Base-by-base conservation (phyloP, 2,888 invertebrate genomes). In the Lissocephala sabroskyi region DNA sequence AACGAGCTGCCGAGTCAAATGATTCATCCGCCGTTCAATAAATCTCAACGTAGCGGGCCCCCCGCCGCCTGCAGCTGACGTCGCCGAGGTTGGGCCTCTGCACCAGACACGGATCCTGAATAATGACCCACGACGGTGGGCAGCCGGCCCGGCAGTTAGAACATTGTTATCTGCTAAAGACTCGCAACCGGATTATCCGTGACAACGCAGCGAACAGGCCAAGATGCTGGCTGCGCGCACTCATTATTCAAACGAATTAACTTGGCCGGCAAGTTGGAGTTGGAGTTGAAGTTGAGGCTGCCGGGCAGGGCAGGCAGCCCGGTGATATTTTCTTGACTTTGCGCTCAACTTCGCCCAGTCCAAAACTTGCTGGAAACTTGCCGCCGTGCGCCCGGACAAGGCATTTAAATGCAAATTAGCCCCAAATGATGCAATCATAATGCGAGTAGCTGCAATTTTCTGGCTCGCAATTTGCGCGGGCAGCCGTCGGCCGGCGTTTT, bases 331-430 rank as follows among this genome's bases (percentile, higher is more conserved):
- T 50, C 67, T 67, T 67, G 76, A 76, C 67, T 68, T 73, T 70
- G 65, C 62, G 59, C n/a, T n/a, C 74, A 74, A 68, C 77, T 68
- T 77, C n/a, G n/a, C n/a, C n/a, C n/a, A n/a, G n/a, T 46, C 52
- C 44, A 36, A 49, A 56, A 65, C 46, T 49, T 41, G 48, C 45
- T 36, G 29, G 35, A 52, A 54, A 62, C 47, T 48, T 39, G 46
- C 43, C 39, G 35, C 28, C 26, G 47, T 49, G 28, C 32, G 30
- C 11, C 16, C 43, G 19, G 23, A 43, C 55, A 73, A 64, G 65
- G 75, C 57, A 76, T 73, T 73, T 76, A 73, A 73, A 73, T 78
- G 76, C 77, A 73, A 73, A 73, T 73, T 78, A 73, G 73, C 76
- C 68, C 65, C 76, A 71, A 71, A 71, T 71, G 71, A 71, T 78